Evolutionary conservation across 2,888 invertebrate genomes (phyloP), one percentile per base, ranked within the genome.

Genomic region (Deilephila porcellus): DNA sequence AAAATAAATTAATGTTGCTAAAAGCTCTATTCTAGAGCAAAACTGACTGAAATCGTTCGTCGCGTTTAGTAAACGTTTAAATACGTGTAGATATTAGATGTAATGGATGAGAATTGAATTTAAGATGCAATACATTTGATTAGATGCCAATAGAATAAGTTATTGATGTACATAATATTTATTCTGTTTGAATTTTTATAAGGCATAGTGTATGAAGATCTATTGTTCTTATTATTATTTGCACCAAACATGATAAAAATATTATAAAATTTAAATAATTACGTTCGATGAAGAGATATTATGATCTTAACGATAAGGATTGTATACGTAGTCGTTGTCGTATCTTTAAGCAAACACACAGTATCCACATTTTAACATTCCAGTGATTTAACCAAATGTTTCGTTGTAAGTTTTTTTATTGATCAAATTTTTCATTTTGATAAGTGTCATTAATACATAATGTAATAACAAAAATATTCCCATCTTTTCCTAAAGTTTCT

Each of bases 1-100:
- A 67, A 45, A 20, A 45, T 25, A 25, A 45, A 20, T 64, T 25
- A 25, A 17, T 45, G 25, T 67, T 71, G n/a, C 8, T 37, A 67
- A 37, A 11, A 37, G 59, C 72, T 45, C 72, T 17, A 8, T 76
- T 78, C 67, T 76, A 76, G 78, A 76, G 77, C 72, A 73, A 77
- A 77, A 75, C 75, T 74, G 71, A 75, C 76, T 76, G 75, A 71
- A 67, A 71, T 56, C 37, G 62, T 71, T 56, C 60, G 34, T 72
- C 56, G 32, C 59, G 60, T 56, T 32, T 71, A 63, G 59, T 73
- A 67, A 37, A 56, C 19, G 59, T 64, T 25, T 59, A 63, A 62
- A 63, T 71, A 72, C 37, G 71, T 56, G 56, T 67, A 64, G 32
- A 56, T 71, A 71, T 71, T 71, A 59, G 56, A 34, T 64, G 76